Evolutionary conservation across 1,140 invertebrate genomes (phyloP).

Genomic region (Nephila pilipes): DNA sequence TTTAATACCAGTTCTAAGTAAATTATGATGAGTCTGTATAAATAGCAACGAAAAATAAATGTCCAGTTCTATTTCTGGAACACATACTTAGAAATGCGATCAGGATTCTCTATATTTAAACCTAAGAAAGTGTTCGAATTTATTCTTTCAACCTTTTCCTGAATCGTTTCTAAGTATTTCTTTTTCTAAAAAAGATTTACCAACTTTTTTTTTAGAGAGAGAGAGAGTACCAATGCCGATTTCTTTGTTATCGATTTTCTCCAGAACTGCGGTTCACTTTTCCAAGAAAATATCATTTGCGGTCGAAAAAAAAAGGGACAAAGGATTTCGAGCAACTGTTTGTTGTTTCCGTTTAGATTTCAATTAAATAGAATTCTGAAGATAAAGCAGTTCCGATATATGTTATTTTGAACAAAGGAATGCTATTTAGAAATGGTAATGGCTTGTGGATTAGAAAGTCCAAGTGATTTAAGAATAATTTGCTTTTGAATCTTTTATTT

Average conservation of each 20-base stretch:
- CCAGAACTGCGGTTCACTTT: not conserved
- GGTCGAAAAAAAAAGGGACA: not conserved
- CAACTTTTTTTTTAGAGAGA: not conserved
- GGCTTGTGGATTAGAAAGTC: too few species aligned
- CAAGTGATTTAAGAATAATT: too few species aligned
- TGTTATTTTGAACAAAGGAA: not conserved
- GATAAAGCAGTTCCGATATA: not conserved
- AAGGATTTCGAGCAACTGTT: not conserved
- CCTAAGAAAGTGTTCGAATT: not conserved
- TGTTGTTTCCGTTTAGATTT: not conserved
- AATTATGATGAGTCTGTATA: too few species aligned
- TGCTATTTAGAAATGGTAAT: too few species aligned
- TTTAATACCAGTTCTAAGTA: too few species aligned
- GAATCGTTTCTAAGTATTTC: not conserved
- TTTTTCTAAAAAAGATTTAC: not conserved
- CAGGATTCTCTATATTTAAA: not conserved
- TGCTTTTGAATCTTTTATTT: too few species aligned
- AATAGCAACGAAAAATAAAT: too few species aligned
- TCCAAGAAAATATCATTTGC: constrained; percentile 2
- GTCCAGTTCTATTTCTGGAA: too few species aligned
- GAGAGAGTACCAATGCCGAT: not conserved
- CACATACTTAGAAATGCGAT: not conserved
- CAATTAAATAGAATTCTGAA: not conserved
- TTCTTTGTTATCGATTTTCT: constrained; percentile 16
- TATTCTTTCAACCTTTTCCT: not conserved